Base-by-base conservation (phyloP, 1,140 invertebrate species). In the Euura lappo region DNA sequence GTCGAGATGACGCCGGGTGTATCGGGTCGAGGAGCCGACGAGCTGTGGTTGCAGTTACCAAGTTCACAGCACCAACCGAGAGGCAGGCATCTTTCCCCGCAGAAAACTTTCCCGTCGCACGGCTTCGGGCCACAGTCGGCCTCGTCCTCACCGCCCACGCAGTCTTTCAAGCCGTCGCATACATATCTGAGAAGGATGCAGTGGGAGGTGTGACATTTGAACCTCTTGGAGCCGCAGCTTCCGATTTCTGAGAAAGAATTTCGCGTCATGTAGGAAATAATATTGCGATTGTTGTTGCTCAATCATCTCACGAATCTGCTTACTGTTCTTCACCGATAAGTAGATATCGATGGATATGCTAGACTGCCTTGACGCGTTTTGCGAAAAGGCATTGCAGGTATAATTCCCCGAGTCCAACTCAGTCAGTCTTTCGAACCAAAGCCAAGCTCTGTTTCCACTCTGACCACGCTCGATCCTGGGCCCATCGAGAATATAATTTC, bases 131-230 rank as follows among this genome's bases (percentile, higher is more conserved):
- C 88, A 84, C 89, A 86, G 77, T 90, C 90, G 7, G 82, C 81
- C 79, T 91, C 90, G 79, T 91, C 90, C 5, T 87, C 86, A 42
- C 86, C 86, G 79, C 91, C 91, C 72, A 81, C 82, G 81, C 93
- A 94, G 81, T 94, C 93, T 47, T 83, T 76, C 75, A 89, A 88
- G 46, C 90, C 91, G 82, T 94, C 93, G 83, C 93, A 94, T 4
- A 90, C 86, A 83, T 90, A 93, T 72, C 88, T 86, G n/a, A 83
- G 80, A 65, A 85, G 86, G 60, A 93, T 93, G 82, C 92, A 93
- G 51, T 67, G 68, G 44, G 69, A 70, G 46, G 74, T 74, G 43
- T 42, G 71, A 65, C 77, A 79, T 74, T 65, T 77, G 51, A 79
- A 79, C 75, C 76, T 75, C 64, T 74, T 69, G 10, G 76, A 47